phyloP scores from a whole-genome alignment of 2,797 vertebrate species.

The Pangasius krempfi region DNA sequence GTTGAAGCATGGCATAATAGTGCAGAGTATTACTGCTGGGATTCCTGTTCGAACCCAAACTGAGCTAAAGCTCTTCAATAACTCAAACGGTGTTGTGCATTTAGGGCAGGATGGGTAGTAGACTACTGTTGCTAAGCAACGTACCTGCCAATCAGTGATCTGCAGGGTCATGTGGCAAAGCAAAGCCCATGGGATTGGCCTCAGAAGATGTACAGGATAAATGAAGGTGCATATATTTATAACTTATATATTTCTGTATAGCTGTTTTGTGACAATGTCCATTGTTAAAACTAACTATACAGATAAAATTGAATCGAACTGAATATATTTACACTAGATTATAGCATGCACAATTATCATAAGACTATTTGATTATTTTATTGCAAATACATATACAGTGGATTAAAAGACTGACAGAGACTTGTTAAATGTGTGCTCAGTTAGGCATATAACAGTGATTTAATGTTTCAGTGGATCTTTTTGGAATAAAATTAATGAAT shows the following conservation, averaged over 20 bases:
- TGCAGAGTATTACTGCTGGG: not conserved
- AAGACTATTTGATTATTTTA: not conserved
- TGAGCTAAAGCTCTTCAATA: conserved; percentile 3
- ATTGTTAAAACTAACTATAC: too few species aligned
- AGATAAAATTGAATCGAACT: too few species aligned
- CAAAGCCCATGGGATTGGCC: not conserved
- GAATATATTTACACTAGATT: not conserved
- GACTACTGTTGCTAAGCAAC: conserved; percentile 42
- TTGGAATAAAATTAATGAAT: not conserved
- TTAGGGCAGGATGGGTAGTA: conserved; percentile 11
- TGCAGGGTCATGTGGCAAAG: conserved; percentile 14
- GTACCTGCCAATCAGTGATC: conserved; percentile 32
- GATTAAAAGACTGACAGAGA: not conserved
- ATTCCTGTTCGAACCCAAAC: conserved; percentile 2
- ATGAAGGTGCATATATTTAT: conserved; percentile 4
- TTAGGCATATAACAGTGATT: not conserved
- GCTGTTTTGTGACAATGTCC: too few species aligned
- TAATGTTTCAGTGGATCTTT: not conserved
- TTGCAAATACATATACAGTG: not conserved
- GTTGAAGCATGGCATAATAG: not conserved
- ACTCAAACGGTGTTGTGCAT: not conserved
- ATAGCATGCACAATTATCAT: not conserved
- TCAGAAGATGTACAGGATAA: not conserved
- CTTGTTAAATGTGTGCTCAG: not conserved
- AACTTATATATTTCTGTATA: too few species aligned